Evolutionary conservation across 2,113 vertebrate species (phyloP).

Genomic region (Albula glossodonta): DNA sequence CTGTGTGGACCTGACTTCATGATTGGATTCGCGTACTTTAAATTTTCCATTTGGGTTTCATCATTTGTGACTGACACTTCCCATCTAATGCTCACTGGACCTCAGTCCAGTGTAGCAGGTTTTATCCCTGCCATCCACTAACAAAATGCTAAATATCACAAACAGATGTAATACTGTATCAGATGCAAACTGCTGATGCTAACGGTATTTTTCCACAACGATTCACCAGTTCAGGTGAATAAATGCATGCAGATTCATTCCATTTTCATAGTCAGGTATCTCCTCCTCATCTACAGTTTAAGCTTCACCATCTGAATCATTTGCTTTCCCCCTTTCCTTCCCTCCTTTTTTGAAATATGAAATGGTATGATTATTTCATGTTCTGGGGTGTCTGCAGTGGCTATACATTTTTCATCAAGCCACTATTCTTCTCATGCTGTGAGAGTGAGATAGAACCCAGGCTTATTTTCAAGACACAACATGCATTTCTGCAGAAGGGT

Average conservation of each 20-base stretch:
- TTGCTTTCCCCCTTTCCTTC: not conserved
- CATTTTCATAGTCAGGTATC: not conserved
- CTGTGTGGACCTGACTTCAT: not conserved
- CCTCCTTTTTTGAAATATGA: not conserved
- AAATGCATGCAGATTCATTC: not conserved
- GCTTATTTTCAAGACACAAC: not conserved
- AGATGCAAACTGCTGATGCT: not conserved
- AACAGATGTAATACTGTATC: too few relatives aligned
- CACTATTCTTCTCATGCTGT: constrained; percentile 12
- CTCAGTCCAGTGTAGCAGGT: not conserved
- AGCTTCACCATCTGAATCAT: not conserved
- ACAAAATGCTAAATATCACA: not conserved
- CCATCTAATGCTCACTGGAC: not conserved
- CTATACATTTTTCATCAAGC: constrained; percentile 16
- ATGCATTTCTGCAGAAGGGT: not conserved
- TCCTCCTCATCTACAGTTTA: not conserved
- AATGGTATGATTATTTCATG: constrained; percentile 16
- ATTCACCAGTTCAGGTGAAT: not conserved
- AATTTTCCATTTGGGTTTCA: too few relatives aligned
- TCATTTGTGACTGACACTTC: too few relatives aligned
- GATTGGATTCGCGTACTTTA: not conserved
- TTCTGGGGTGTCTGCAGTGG: constrained; percentile 7
- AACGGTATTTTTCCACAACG: not conserved
- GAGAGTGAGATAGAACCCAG: not conserved
- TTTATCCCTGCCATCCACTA: not conserved